Conservation (phyloP, 2,113 vertebrate species). For the western clawed frog (Xenopus tropicalis) region DNA sequence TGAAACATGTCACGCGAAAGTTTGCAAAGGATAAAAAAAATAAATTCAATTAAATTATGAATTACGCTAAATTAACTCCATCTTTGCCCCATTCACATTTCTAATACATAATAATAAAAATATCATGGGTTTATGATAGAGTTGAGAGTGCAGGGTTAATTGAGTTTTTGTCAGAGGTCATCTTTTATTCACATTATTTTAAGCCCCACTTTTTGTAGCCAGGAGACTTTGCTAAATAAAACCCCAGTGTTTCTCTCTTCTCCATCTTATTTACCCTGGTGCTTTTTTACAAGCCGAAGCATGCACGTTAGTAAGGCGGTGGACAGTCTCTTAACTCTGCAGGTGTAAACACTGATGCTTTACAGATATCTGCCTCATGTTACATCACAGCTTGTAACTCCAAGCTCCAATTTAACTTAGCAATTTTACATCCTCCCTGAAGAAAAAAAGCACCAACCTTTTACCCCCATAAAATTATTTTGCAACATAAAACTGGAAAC, state of each 20-base stretch:
- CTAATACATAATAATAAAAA: too few relatives aligned
- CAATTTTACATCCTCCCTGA: constrained; percentile 45
- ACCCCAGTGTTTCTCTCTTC: constrained; percentile 27
- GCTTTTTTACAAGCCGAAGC: constrained; percentile 36
- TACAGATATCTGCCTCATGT: constrained; percentile 45
- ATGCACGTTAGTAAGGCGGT: constrained; percentile 33
- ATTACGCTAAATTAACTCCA: too few relatives aligned
- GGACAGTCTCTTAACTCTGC: constrained; percentile 42
- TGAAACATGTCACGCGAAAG: too few relatives aligned
- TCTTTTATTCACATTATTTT: neutral
- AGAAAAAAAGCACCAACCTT: constrained; percentile 45
- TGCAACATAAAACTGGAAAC: constrained; percentile 45
- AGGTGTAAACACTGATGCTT: constrained; percentile 45
- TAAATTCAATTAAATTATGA: too few relatives aligned
- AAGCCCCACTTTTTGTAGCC: constrained; percentile 8
- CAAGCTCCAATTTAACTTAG: constrained; percentile 46
- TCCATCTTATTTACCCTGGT: constrained; percentile 32
- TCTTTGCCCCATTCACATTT: too few relatives aligned
- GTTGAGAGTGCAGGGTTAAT: neutral
- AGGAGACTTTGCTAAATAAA: constrained; percentile 52
- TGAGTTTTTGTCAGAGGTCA: neutral
- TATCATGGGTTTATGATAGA: too few relatives aligned
- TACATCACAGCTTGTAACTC: constrained; percentile 45
- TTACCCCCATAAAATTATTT: constrained; percentile 46
- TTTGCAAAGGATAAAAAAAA: too few relatives aligned